A percentile compares a stretch with the other conserved stretches of the same genome.
Conservation (phyloP, 1,140 invertebrate genomes). For the Lutraria rhynchaena region DNA sequence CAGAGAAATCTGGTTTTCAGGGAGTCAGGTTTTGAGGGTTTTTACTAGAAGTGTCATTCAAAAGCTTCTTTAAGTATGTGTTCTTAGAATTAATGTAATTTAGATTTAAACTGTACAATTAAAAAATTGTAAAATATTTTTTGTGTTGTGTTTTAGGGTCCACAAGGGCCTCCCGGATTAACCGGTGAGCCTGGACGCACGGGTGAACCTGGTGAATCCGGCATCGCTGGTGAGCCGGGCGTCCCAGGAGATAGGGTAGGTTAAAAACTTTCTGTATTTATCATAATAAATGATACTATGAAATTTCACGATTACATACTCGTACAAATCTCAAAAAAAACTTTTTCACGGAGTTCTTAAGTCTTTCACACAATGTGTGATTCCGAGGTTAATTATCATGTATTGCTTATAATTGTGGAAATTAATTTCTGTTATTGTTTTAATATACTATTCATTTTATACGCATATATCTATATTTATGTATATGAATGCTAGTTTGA, state of each 20-base stretch:
- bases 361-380: no score
- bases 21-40: no score
- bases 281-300: no score
- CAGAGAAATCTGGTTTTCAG: no score
- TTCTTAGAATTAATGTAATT: neutral
- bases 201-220: slow-evolving; percentile 33
- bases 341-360: no score
- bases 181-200: slow-evolving; percentile 40
- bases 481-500: neutral
- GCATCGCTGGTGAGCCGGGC: slow-evolving; percentile 57
- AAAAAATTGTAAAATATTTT: neutral
- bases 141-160: slow-evolving; percentile 29
- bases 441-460: neutral
- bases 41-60: no score
- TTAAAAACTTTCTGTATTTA: no score
- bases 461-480: neutral
- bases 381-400: no score
- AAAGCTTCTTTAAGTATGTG: no score
- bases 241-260: slow-evolving; percentile 66
- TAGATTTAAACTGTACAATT: neutral
- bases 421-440: neutral
- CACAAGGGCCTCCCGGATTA: slow-evolving; percentile 18
- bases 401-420: neutral
- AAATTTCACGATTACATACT: no score
- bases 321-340: no score